Evolutionary conservation across 2,113 vertebrate genomes (phyloP).

Genomic region (Hemibagrus wyckioides): DNA sequence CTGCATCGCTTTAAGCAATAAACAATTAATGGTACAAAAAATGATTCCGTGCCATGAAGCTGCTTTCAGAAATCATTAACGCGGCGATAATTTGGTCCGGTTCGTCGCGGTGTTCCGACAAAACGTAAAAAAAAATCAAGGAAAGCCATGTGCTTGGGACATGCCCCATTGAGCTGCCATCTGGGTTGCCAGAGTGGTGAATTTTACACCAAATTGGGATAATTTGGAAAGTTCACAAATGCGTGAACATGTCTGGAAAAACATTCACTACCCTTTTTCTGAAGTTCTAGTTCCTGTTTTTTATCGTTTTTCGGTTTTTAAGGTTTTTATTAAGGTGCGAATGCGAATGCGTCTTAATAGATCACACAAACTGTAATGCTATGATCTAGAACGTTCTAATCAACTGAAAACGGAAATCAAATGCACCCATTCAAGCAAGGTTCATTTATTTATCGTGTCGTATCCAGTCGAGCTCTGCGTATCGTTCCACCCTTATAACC

Average conservation of each 20-base stretch:
- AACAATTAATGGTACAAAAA: conserved; percentile 6
- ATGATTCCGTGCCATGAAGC: not conserved
- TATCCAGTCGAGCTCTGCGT: not conserved
- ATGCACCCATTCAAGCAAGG: not conserved
- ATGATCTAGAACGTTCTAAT: too few relatives aligned
- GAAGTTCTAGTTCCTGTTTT: not conserved
- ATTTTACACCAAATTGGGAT: not conserved
- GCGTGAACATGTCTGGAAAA: not conserved
- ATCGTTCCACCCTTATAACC: not conserved
- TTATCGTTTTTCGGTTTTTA: not conserved
- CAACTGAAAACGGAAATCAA: not conserved
- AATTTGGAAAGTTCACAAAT: not conserved
- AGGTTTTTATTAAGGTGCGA: too few relatives aligned
- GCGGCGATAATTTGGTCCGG: not conserved
- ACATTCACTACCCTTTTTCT: not conserved
- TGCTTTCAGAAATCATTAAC: not conserved
- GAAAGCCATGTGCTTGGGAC: not conserved
- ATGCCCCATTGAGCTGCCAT: not conserved
- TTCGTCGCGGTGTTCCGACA: not conserved
- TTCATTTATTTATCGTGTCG: not conserved
- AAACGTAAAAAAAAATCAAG: not conserved
- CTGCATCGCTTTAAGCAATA: not conserved
- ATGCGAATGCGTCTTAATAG: too few relatives aligned
- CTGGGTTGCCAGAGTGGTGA: not conserved
- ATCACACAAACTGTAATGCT: too few relatives aligned